Percentiles rank a stretch among this genome's conserved stretches.
Evolutionary conservation across 2,888 invertebrate genomes (phyloP).

Genomic region (Monopis laevigella): DNA sequence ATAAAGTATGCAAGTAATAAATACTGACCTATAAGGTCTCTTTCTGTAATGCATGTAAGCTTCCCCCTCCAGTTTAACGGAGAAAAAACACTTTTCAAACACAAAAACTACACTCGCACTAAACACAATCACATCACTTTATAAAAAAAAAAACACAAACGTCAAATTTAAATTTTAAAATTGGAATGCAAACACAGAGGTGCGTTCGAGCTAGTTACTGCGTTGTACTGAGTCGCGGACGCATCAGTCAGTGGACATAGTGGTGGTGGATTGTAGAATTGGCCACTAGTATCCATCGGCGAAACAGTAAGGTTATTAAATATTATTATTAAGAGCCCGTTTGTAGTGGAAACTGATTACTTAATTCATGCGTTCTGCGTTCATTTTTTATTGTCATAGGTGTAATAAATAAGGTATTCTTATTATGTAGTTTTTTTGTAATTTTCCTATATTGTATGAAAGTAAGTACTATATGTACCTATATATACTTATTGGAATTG

Average conservation of each 20-base stretch:
- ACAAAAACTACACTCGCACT: too few relatives aligned
- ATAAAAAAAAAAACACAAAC: background rate
- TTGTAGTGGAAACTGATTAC: too few relatives aligned
- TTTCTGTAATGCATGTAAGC: slow-evolving; percentile 65
- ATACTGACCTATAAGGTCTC: slow-evolving; percentile 54
- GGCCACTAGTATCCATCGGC: slow-evolving; percentile 26
- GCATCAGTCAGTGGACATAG: slow-evolving; percentile 1
- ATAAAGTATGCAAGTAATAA: background rate
- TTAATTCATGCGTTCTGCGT: too few relatives aligned
- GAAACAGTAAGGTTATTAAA: slow-evolving; percentile 45
- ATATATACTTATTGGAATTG: too few relatives aligned
- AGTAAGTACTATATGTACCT: too few relatives aligned
- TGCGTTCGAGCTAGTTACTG: background rate
- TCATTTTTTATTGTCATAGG: too few relatives aligned
- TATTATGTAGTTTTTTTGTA: too few relatives aligned
- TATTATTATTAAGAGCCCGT: slow-evolving; percentile 33
- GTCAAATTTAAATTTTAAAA: background rate
- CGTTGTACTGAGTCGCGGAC: slow-evolving; percentile 5
- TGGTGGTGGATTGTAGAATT: background rate
- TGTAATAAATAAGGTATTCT: too few relatives aligned
- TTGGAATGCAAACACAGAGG: slow-evolving; percentile 5
- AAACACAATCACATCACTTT: too few relatives aligned
- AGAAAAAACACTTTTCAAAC: slow-evolving; percentile 3
- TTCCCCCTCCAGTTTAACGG: slow-evolving; percentile 60
- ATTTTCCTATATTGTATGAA: too few relatives aligned